phyloP scores from a whole-genome alignment of 2,888 invertebrate genomes.

The Siphonodentalium dalli region DNA sequence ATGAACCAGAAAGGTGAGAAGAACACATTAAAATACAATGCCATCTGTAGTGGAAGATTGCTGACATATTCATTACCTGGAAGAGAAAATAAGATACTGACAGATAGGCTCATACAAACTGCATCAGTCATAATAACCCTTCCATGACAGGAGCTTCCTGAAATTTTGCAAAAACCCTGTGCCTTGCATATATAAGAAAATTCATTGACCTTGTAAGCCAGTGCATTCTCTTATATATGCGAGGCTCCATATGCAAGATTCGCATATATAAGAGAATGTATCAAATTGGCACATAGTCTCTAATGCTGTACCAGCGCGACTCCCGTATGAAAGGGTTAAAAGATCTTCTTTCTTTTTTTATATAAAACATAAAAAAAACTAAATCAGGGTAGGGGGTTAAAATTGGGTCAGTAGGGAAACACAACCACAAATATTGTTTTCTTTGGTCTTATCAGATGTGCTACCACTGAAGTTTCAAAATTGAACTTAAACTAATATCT shows the following conservation, averaged over 20 bases:
- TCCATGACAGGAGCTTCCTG: too few relatives aligned
- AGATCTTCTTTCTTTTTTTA: not conserved
- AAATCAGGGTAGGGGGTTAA: not conserved
- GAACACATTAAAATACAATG: conserved; percentile 82
- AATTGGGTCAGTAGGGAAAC: conserved; percentile 4
- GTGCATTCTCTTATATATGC: too few relatives aligned
- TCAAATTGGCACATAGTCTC: too few relatives aligned
- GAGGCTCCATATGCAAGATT: too few relatives aligned
- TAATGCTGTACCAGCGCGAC: too few relatives aligned
- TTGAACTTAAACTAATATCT: too few relatives aligned
- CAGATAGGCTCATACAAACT: not conserved
- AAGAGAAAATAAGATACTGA: conserved; percentile 30
- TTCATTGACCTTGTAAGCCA: too few relatives aligned
- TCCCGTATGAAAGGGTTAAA: too few relatives aligned
- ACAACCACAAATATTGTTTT: too few relatives aligned
- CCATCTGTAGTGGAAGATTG: conserved; percentile 81
- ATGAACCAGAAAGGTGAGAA: conserved; percentile 78
- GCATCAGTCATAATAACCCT: not conserved
- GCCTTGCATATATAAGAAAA: too few relatives aligned
- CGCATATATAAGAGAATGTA: too few relatives aligned
- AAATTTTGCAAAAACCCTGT: too few relatives aligned
- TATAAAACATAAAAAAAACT: not conserved
- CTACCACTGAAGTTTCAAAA: not conserved
- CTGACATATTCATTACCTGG: conserved; percentile 68
- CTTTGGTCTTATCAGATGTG: not conserved